A percentile compares a stretch with the other conserved stretches of the same genome.
Evolutionary conservation across 2,113 vertebrate species (phyloP).

Genomic region (Atractosteus spatula): DNA sequence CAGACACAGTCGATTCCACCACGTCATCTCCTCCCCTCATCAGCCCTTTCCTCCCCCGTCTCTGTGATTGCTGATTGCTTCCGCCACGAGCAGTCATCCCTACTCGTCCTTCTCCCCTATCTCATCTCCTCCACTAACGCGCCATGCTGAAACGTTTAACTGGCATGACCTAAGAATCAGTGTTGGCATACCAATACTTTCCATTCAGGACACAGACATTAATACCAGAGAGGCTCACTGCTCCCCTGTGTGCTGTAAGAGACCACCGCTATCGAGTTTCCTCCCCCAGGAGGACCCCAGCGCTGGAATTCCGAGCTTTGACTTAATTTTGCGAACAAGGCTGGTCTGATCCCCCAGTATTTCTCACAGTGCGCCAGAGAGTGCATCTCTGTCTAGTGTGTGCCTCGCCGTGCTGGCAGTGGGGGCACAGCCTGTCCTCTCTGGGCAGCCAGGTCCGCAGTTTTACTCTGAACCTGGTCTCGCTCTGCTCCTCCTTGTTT

Average conservation of each 20-base stretch:
- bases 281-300: constrained; percentile 22
- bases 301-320: neutral
- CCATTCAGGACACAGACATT: neutral
- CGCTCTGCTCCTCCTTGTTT: too few species aligned
- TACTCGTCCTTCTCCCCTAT: constrained; percentile 15
- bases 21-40: neutral
- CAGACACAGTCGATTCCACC: neutral
- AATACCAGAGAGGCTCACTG: neutral
- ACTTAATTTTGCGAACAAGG: too few species aligned
- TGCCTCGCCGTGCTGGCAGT: too few species aligned
- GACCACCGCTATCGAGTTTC: constrained; percentile 27
- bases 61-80: too few species aligned
- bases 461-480: too few species aligned
- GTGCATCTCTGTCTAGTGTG: too few species aligned
- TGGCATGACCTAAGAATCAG: constrained; percentile 43
- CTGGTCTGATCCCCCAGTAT: too few species aligned
- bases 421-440: too few species aligned
- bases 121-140: constrained; percentile 36
- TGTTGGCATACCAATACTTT: constrained; percentile 26
- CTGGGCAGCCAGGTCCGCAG: too few species aligned
- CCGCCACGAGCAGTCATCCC: neutral
- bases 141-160: constrained; percentile 42
- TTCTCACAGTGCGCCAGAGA: too few species aligned
- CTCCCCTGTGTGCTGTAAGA: neutral
- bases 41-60: neutral